phyloP scores from a whole-genome alignment of 2,113 vertebrate species.

The Syngnathus typhle region DNA sequence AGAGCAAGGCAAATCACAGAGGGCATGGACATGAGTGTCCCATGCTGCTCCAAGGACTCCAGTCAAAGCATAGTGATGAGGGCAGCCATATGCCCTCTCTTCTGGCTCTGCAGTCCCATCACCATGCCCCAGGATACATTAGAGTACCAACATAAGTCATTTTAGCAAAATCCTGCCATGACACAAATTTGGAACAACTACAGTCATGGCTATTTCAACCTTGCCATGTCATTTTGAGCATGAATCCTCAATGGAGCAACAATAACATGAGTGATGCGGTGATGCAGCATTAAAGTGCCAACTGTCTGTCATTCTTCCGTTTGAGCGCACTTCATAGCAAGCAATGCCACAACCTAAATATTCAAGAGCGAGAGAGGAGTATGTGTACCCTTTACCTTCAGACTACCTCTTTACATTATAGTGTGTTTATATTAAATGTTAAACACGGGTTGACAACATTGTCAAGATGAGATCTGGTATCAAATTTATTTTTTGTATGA shows the following conservation, averaged over 20 bases:
- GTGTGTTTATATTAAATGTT: background rate
- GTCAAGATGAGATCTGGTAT: background rate
- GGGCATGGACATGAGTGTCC: conserved; percentile 10
- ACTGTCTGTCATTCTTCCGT: conserved; percentile 13
- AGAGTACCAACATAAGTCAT: conserved; percentile 16
- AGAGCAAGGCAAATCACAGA: conserved; percentile 20
- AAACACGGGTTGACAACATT: background rate
- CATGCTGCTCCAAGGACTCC: conserved; percentile 29
- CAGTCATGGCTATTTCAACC: conserved; percentile 16
- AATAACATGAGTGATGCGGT: conserved; percentile 17
- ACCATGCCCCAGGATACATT: conserved; percentile 25
- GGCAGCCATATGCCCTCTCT: conserved; percentile 51
- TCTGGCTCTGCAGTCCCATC: conserved; percentile 38
- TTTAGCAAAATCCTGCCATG: background rate
- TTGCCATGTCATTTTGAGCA: conserved; percentile 13
- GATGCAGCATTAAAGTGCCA: conserved; percentile 36
- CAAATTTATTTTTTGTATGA: background rate
- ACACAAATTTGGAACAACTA: conserved; percentile 20
- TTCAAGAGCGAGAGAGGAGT: conserved; percentile 1
- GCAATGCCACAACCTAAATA: conserved; percentile 13
- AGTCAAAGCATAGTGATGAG: conserved; percentile 32
- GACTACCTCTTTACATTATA: background rate
- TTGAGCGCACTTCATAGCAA: conserved; percentile 10
- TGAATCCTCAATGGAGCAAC: conserved; percentile 16
- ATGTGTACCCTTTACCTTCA: conserved; percentile 11